Percentiles rank a stretch among this genome's conserved stretches.
Conservation (phyloP, 2,888 invertebrate genomes). For the Melanotus villosus region DNA sequence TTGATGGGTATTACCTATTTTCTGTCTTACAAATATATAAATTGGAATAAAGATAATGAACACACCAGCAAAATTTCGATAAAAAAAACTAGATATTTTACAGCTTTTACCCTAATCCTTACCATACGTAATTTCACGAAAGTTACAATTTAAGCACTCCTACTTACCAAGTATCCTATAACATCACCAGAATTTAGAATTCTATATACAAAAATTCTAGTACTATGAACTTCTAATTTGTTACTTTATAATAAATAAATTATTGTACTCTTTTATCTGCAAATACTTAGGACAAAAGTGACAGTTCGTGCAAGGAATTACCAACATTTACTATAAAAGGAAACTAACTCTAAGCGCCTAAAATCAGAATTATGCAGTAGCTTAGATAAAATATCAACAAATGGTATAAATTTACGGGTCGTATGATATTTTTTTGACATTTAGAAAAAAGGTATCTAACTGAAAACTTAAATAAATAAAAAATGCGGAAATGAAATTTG, state of each 20-base stretch:
- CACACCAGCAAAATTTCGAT: not conserved
- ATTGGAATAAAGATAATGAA: too few relatives aligned
- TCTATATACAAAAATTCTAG: constrained; percentile 21
- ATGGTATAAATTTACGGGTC: too few relatives aligned
- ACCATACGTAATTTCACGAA: not conserved
- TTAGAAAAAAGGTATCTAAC: too few relatives aligned
- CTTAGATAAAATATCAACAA: too few relatives aligned
- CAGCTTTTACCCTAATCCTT: not conserved
- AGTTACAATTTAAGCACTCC: not conserved
- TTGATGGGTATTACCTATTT: not conserved
- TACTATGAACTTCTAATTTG: constrained; percentile 34
- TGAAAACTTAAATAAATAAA: too few relatives aligned
- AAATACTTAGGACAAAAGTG: constrained; percentile 31
- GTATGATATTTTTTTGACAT: too few relatives aligned
- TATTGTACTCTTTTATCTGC: constrained; percentile 34
- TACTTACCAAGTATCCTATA: constrained; percentile 32
- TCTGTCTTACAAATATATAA: not conserved
- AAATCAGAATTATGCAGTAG: too few relatives aligned
- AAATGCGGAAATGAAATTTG: too few relatives aligned
- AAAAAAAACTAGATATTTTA: not conserved
- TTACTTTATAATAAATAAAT: constrained; percentile 31
- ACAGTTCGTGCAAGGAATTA: constrained; percentile 20
- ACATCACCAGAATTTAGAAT: constrained; percentile 41
- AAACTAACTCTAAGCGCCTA: not conserved
- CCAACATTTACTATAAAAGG: constrained; percentile 7